A percentile compares a stretch with the other conserved stretches of the same genome.
These are phyloP conservation scores for Sanderia malayensis DNA, from an alignment of 30 jellyfish, hydroid and myxozoan species.

Conservation along the genomic window DNA sequence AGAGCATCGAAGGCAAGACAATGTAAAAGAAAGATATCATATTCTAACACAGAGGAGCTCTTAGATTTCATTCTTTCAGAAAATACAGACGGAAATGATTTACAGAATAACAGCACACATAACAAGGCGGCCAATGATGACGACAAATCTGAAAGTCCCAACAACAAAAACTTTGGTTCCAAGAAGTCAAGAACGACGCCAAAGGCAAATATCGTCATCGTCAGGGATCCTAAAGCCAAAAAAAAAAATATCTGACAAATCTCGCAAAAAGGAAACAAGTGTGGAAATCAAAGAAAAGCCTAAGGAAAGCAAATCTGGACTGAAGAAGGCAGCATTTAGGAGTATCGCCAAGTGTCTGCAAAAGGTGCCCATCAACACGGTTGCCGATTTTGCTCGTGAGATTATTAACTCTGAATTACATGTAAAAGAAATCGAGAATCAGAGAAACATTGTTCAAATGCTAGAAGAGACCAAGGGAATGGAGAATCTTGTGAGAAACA, in stretches of 20 bases:
- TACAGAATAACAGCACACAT: not conserved
- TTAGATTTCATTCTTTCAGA: not conserved
- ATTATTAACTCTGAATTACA: not conserved
- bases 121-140: not conserved
- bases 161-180: not conserved
- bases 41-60: not conserved
- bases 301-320: not conserved
- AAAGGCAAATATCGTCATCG: not conserved
- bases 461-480: slow-evolving; percentile 8
- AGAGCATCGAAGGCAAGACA: not conserved
- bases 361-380: not conserved
- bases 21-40: not conserved
- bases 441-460: not conserved
- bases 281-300: not conserved
- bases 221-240: not conserved
- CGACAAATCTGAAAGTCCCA: not conserved
- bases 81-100: not conserved
- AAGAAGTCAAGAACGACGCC: not conserved
- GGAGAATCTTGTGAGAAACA: not conserved
- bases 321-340: not conserved
- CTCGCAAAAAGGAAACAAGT: not conserved
- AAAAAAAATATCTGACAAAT: not conserved
- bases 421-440: slow-evolving; percentile 3
- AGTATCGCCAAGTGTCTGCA: not conserved
- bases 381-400: not conserved